phyloP scores from a whole-genome alignment of 2,888 invertebrate species.

The Caenorhabditis parvicauda region DNA sequence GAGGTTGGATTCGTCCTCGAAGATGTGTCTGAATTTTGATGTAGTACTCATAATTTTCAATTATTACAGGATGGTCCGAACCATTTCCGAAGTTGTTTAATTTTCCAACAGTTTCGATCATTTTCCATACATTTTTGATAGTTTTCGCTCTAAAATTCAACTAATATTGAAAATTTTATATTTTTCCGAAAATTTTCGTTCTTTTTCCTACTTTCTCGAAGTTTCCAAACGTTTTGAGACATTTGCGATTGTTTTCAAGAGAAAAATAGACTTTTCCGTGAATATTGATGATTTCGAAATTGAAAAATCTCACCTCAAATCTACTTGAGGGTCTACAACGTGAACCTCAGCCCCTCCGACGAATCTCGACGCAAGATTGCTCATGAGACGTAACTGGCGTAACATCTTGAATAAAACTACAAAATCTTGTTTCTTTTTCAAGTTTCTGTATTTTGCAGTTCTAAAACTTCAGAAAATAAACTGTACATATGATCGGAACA shows the following conservation, averaged over 20 bases:
- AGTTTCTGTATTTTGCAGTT: too few species aligned
- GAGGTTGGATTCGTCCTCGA: conserved; percentile 25
- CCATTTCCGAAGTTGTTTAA: background rate
- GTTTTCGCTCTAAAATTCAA: too few species aligned
- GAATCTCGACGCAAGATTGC: conserved; percentile 41
- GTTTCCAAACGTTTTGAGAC: background rate
- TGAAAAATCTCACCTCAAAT: conserved; percentile 29
- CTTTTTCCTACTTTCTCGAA: background rate
- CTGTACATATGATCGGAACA: too few species aligned
- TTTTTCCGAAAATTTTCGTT: background rate
- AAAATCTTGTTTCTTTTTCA: too few species aligned
- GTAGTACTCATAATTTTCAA: background rate
- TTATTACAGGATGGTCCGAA: background rate
- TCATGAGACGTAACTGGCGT: too few species aligned
- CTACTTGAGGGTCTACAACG: conserved; percentile 52
- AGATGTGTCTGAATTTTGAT: conserved; percentile 16
- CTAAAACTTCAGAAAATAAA: too few species aligned
- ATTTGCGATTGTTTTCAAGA: background rate
- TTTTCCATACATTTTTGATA: background rate
- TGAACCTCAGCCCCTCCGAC: conserved; percentile 39
- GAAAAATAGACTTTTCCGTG: background rate
- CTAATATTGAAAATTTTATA: too few species aligned
- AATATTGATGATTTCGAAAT: background rate
- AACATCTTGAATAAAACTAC: too few species aligned
- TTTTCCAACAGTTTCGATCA: background rate